phyloP scores from a whole-genome alignment of 1,140 invertebrate genomes.

The Idris sp. region DNA sequence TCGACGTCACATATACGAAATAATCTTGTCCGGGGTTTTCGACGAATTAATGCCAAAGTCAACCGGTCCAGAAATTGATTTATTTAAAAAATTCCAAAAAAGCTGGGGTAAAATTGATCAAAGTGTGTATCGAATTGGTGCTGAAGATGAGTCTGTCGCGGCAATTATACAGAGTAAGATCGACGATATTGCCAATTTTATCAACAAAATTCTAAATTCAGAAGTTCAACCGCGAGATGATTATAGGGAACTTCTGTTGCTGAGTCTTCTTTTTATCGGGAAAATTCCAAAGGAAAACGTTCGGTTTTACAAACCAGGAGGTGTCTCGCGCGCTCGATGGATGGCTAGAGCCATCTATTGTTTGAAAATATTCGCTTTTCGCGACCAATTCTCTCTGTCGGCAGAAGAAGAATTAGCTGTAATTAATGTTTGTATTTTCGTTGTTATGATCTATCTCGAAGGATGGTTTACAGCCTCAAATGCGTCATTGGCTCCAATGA shows the following conservation, averaged over 20 bases:
- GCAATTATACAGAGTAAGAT: constrained; percentile 4
- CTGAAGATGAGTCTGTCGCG: constrained; percentile 1
- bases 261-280: constrained; percentile 58
- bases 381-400: constrained; percentile 61
- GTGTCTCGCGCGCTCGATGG: constrained; percentile 68
- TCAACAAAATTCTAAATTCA: constrained; percentile 11
- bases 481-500: constrained; percentile 38
- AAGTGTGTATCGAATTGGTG: constrained; percentile 5
- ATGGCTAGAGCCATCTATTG: constrained; percentile 71
- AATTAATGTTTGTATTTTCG: constrained; percentile 52
- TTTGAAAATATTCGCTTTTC: constrained; percentile 70
- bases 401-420: constrained; percentile 42
- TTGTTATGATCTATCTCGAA: constrained; percentile 60
- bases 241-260: constrained; percentile 63
- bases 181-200: constrained; percentile 13
- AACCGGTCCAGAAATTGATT: constrained; percentile 57
- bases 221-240: constrained; percentile 47
- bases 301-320: constrained; percentile 56
- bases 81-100: constrained; percentile 64
- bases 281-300: constrained; percentile 61
- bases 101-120: constrained; percentile 16
- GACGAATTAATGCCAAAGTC: constrained; percentile 49
- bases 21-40: constrained; percentile 26
- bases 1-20: constrained; percentile 3
- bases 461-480: constrained; percentile 55